Base-by-base conservation (phyloP, 2,888 invertebrate genomes). In the Agrotis puta region DNA sequence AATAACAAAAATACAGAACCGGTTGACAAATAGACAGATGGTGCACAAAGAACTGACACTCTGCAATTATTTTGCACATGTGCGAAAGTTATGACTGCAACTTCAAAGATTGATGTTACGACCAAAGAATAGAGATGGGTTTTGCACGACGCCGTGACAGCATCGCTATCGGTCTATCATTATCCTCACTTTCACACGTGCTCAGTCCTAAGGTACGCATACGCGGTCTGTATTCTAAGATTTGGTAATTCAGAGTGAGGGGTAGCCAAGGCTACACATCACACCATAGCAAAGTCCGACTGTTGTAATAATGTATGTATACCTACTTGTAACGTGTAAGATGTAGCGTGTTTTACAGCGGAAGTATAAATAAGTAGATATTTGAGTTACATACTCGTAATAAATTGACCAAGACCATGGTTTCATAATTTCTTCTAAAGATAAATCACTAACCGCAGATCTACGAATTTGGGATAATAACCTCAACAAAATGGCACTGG, bases 171-270 rank as follows among this genome's bases (percentile, higher is more conserved):
- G 39, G 39, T 39, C n/a, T n/a, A n/a, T n/a, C n/a, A n/a, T n/a
- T n/a, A n/a, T n/a, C n/a, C n/a, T n/a, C n/a, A 39, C 39, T 11
- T 33, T 39, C 11, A 39, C 39, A 24, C 47, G 14, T 47, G 47
- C 9, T 45, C 13, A 2, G 11, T 39, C 16, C 13, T 24, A 27
- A 33, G 2, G 11, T 18, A 43, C 33, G 33, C 0, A 9, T 33
- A 14, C 50, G 33, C 18, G 1, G n/a, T 56, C 56, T 56, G 6
- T 3, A n/a, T 33, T 6, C 14, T 24, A 20, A 53, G 14, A 74
- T 54, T 74, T 74, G 18, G 24, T 54, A 48, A 74, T 47, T 16
- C 39, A 48, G 20, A 62, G 51, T 24, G 53, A 64, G 53, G 14
- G 63, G 14, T 14, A 24, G 18, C 14, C 74, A 62, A 63, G 47